These are phyloP conservation scores for Neosalanx taihuensis DNA, from an alignment of 2,797 vertebrate species.

Conservation along the genomic window DNA sequence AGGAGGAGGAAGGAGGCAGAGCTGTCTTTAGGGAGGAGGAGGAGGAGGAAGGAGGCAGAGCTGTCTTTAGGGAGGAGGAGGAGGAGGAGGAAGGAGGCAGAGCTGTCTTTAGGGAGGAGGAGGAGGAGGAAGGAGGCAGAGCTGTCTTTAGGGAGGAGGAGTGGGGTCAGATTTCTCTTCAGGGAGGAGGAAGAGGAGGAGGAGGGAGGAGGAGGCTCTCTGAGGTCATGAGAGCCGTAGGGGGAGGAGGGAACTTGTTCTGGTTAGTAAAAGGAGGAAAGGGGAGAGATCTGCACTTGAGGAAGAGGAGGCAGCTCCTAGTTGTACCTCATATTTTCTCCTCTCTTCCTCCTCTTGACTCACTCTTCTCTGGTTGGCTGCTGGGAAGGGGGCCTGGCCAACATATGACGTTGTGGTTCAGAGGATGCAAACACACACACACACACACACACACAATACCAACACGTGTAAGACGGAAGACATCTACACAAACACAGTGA, in stretches of 20 bases:
- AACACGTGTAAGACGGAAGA: conserved; percentile 1
- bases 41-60: too few species aligned
- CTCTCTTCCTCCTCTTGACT: conserved; percentile 86
- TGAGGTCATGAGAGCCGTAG: too few species aligned
- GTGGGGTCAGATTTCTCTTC: not conserved
- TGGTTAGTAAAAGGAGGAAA: conserved; percentile 43
- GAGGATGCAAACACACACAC: conserved; percentile 48
- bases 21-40: too few species aligned
- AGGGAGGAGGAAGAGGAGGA: conserved; percentile 17
- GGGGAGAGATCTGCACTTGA: conserved; percentile 26
- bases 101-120: too few species aligned
- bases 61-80: too few species aligned
- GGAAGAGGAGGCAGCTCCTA: conserved; percentile 52
- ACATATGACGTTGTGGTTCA: conserved; percentile 85
- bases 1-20: too few species aligned
- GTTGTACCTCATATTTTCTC: conserved; percentile 87
- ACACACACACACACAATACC: conserved; percentile 18
- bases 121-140: conserved; percentile 4
- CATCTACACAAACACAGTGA: not conserved
- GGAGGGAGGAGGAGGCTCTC: conserved; percentile 4
- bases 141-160: conserved; percentile 43
- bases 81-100: not conserved
- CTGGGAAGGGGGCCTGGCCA: conserved; percentile 80
- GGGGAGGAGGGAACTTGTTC: not conserved
- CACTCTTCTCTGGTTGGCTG: conserved; percentile 79